Evolutionary conservation across 2,797 vertebrate genomes (phyloP), one percentile per base, ranked within the genome.

Genomic region (Clarias platycephalus): DNA sequence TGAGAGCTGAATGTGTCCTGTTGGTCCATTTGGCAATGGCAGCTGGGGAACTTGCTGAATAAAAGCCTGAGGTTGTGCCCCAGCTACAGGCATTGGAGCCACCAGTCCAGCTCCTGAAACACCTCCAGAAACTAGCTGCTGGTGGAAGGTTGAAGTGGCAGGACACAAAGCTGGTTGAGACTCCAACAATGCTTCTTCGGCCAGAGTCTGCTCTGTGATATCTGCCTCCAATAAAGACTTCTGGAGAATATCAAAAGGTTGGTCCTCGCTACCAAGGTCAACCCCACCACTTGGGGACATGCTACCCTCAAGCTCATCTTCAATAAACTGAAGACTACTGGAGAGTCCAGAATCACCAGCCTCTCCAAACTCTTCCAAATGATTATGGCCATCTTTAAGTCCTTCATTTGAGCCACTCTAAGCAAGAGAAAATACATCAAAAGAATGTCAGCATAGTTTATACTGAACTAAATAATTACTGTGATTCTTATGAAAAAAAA

Each of bases 191-290:
- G 98, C 98, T 94, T 99, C 98, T 94, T 99, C 97, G 67, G 96
- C 98, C 95, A 99, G 85, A 2, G 97, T 99, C 94, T 99, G 97
- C 92, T 99, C 98, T 0, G 98, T 99, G 92, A 99, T 99, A 92
- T 99, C 98, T 63, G 98, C 98, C 94, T 98, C 98, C 93, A 99
- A 93, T 89, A 99, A 95, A 88, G 98, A 99, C 91, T 99, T 99
- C 94, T 99, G 98, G 62, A 99, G 96, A 93, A 99, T 99, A 95
- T 99, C 98, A 82, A 99, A 99, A 89, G 97, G 98, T 90, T 98
- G 97, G 93, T 99, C 98, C 94, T 98, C 98, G 24, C 91, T 93
- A 57, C 94, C 95, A 63, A 99, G 96, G 91, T 98, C 97, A 91
- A 96, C 96, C 83, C 92, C 96, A 83, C 95, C 95, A 18, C 40